Percentiles rank a stretch among this genome's conserved stretches.
These are phyloP conservation scores for Psophia crepitans DNA, from an alignment of 2,113 vertebrate species.

Conservation along the genomic window DNA sequence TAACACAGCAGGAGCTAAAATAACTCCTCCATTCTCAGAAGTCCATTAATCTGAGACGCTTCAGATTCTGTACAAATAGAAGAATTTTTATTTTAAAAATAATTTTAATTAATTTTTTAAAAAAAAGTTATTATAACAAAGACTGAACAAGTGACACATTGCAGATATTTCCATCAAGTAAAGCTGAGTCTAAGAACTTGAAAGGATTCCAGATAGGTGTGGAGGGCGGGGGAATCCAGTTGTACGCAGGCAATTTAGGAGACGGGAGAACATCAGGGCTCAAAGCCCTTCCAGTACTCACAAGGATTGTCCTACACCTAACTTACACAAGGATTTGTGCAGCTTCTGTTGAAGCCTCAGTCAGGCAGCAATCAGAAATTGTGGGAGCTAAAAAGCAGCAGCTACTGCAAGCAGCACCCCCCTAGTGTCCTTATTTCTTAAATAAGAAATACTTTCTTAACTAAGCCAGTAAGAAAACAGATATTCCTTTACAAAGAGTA, in stretches of 20 bases:
- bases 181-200: not conserved
- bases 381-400: not conserved
- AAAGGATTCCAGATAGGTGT: not conserved
- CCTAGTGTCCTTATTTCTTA: not conserved
- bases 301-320: not conserved
- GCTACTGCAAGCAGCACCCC: not conserved
- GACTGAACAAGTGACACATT: rapidly evolving
- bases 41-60: not conserved
- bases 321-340: rapidly evolving
- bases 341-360: not conserved
- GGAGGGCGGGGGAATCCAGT: not conserved
- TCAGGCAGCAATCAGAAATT: not conserved
- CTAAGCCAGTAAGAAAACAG: too few species aligned
- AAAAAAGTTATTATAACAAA: not conserved
- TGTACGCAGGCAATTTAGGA: not conserved
- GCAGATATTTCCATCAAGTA: not conserved
- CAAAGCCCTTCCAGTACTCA: not conserved
- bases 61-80: not conserved
- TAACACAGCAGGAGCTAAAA: not conserved
- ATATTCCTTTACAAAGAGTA: not conserved
- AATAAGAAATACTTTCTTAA: not conserved
- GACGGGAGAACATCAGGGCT: not conserved
- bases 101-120: not conserved
- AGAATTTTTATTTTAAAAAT: not conserved
- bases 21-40: not conserved